Evolutionary conservation across 2,797 vertebrate species (phyloP).

Genomic region (Sebastes elongatus): DNA sequence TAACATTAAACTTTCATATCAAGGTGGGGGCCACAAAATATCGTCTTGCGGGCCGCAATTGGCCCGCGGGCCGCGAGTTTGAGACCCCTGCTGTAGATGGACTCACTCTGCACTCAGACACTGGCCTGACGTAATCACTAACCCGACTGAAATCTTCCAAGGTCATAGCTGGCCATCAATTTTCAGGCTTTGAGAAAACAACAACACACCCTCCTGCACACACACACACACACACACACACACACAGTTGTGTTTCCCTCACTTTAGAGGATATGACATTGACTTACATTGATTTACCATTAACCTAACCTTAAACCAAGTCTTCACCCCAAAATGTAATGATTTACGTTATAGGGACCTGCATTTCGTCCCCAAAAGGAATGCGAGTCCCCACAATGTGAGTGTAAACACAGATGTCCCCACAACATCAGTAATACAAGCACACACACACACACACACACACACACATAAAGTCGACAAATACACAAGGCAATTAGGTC

Average conservation of each 20-base stretch:
- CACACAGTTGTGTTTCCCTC: no score
- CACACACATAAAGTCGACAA: neutral
- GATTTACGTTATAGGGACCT: neutral
- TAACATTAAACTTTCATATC: no score
- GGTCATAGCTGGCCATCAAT: slow-evolving; percentile 39
- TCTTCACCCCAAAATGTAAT: no score
- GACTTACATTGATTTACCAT: no score
- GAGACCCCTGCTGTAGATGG: no score
- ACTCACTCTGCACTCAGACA: slow-evolving; percentile 48
- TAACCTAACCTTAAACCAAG: no score
- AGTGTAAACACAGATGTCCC: neutral
- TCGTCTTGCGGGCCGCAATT: no score
- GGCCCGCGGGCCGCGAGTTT: no score
- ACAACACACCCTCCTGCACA: neutral
- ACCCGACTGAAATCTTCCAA: slow-evolving; percentile 42
- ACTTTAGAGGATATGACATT: no score
- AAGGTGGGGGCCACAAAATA: no score
- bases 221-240: neutral
- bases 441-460: neutral
- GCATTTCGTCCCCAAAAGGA: neutral
- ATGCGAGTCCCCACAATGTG: neutral
- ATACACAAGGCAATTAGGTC: neutral
- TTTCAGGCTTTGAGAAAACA: slow-evolving; percentile 12
- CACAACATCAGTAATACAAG: neutral
- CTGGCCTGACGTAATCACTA: slow-evolving; percentile 17